Evolutionary conservation across 1,140 invertebrate genomes (phyloP).

Genomic region (Triops cancriformis): DNA sequence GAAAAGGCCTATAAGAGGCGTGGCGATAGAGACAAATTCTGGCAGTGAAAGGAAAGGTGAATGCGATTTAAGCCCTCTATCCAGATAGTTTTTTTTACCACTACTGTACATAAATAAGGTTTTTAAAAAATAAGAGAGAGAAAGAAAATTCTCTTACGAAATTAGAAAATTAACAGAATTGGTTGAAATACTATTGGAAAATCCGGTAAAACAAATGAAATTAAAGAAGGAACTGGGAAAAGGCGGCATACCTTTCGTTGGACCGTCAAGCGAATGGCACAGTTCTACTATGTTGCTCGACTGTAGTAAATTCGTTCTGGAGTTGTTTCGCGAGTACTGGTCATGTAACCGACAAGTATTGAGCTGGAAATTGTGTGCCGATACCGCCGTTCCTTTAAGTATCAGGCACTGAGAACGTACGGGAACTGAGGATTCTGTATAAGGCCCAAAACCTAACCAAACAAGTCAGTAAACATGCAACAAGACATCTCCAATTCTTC

Average conservation of each 20-base stretch:
- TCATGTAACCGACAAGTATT: conserved; percentile 66
- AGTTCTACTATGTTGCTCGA: conserved; percentile 46
- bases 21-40: too few relatives aligned
- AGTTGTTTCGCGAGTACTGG: conserved; percentile 36
- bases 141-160: too few relatives aligned
- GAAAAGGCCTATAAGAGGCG: too few relatives aligned
- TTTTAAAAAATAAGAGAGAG: too few relatives aligned
- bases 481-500: background rate
- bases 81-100: too few relatives aligned
- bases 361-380: conserved; percentile 77
- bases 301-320: background rate
- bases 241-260: conserved; percentile 57
- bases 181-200: too few relatives aligned
- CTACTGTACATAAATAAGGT: too few relatives aligned
- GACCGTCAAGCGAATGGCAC: conserved; percentile 62
- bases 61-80: too few relatives aligned
- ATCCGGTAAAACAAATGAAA: too few relatives aligned
- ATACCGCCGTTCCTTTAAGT: conserved; percentile 72
- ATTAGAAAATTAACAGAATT: too few relatives aligned
- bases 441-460: conserved; percentile 70
- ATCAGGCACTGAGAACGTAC: conserved; percentile 72
- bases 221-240: too few relatives aligned
- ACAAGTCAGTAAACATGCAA: background rate
- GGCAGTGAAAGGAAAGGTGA: too few relatives aligned
- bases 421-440: conserved; percentile 79